phyloP scores from a whole-genome alignment of 2,113 vertebrate genomes.

The Peromyscus maniculatus region DNA sequence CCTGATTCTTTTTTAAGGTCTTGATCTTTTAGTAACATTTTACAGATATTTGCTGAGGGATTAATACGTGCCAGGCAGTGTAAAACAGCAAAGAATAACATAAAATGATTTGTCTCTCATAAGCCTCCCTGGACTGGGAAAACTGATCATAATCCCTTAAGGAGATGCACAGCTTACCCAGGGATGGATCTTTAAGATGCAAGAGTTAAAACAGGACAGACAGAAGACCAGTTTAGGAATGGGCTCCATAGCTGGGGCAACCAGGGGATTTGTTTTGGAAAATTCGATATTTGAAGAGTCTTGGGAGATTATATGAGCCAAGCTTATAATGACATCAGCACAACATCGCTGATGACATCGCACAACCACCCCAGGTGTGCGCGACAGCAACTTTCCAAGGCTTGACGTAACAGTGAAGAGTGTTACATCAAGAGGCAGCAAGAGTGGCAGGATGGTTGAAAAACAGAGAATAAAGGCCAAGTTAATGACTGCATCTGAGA shows the following conservation, averaged over 20 bases:
- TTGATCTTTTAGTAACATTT: slow-evolving; percentile 56
- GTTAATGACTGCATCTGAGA: background rate
- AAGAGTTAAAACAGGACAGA: background rate
- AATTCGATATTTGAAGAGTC: background rate
- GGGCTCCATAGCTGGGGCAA: background rate
- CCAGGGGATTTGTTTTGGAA: background rate
- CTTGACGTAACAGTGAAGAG: background rate
- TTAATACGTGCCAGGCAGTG: background rate
- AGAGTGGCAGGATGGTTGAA: background rate
- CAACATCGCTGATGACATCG: too few relatives aligned
- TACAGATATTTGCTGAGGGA: background rate
- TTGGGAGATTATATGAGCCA: background rate
- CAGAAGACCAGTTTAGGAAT: background rate
- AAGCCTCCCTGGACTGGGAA: background rate
- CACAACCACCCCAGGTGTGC: too few relatives aligned
- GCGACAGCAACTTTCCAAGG: background rate
- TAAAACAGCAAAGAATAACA: slow-evolving; percentile 34
- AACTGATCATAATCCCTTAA: background rate
- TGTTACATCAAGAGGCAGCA: background rate
- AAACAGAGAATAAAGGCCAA: background rate
- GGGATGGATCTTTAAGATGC: background rate
- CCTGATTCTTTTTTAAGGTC: background rate
- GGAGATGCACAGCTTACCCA: background rate
- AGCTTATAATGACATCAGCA: background rate
- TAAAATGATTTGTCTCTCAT: background rate